Percentiles rank a stretch among this genome's conserved stretches.
phyloP scores from a whole-genome alignment of 1,140 invertebrate genomes.

The Meteorus sp. region DNA sequence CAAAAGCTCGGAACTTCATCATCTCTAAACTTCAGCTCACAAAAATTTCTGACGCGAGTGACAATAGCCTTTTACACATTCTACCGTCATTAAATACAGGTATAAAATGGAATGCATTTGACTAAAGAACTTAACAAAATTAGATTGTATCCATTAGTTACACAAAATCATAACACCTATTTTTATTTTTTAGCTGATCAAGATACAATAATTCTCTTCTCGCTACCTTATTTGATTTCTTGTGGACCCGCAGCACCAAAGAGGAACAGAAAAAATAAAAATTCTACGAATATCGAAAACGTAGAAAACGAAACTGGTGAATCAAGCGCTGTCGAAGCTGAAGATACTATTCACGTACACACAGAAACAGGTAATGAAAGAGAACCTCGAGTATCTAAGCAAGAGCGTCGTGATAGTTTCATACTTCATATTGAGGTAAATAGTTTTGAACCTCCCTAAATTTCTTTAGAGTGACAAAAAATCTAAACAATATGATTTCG shows the following conservation, averaged over 20 bases:
- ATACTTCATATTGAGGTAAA: not conserved
- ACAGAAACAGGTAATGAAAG: not conserved
- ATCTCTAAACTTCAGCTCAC: not conserved
- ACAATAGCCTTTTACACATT: not conserved
- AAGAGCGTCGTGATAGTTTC: not conserved
- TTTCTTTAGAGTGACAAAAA: not conserved
- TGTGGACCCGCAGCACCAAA: not conserved
- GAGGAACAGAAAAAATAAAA: not conserved
- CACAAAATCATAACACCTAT: not conserved
- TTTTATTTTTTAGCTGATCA: not conserved
- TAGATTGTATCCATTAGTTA: no score
- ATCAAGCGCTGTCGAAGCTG: not conserved
- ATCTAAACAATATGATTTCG: not conserved
- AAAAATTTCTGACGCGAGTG: not conserved
- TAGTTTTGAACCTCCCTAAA: not conserved
- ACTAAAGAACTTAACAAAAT: not conserved
- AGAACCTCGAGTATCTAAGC: not conserved
- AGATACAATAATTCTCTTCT: slow-evolving; percentile 4
- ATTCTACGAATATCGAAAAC: not conserved
- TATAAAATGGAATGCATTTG: not conserved
- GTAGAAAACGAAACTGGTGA: not conserved
- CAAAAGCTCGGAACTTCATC: not conserved
- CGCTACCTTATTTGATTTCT: slow-evolving; percentile 9
- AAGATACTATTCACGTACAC: not conserved
- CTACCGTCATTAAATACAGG: not conserved